phyloP scores from a whole-genome alignment of 2,888 invertebrate genomes.

The Torymus tubicola region DNA sequence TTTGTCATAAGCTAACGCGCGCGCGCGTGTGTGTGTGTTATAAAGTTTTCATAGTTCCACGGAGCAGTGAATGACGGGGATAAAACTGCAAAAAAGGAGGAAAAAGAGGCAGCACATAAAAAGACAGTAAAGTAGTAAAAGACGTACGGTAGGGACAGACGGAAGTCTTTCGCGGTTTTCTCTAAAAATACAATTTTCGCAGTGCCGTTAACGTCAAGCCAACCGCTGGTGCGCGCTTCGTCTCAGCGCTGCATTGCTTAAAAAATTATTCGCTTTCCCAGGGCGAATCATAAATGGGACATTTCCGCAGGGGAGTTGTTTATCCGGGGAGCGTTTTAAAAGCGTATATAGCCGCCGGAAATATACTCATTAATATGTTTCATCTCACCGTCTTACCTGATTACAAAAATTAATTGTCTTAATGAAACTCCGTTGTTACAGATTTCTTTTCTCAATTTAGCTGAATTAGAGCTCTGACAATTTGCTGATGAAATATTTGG shows the following conservation, averaged over 20 bases:
- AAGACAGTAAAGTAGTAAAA: constrained; percentile 31
- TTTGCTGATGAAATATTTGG: no score
- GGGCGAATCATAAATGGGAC: constrained; percentile 15
- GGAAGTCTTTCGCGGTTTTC: constrained; percentile 24
- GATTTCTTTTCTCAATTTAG: no score
- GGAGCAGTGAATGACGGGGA: constrained; percentile 24
- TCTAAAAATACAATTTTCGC: constrained; percentile 40
- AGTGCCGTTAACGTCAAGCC: constrained; percentile 12
- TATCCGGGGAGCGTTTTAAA: not conserved
- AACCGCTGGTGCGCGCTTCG: not conserved
- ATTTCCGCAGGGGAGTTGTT: constrained; percentile 8
- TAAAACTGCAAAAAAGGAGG: constrained; percentile 19
- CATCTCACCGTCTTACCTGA: not conserved
- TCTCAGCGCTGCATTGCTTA: constrained; percentile 8
- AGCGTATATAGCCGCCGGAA: not conserved
- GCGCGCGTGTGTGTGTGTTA: not conserved
- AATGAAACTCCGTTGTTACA: not conserved
- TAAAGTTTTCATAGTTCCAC: constrained; percentile 20
- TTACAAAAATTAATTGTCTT: constrained; percentile 1
- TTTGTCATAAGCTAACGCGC: not conserved
- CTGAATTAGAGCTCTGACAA: no score
- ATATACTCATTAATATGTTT: constrained; percentile 3
- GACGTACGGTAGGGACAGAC: constrained; percentile 28
- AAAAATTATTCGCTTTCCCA: constrained; percentile 22
- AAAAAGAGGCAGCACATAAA: not conserved